Conservation (phyloP, 2,113 vertebrate genomes). For the Xyrauchen texanus region DNA sequence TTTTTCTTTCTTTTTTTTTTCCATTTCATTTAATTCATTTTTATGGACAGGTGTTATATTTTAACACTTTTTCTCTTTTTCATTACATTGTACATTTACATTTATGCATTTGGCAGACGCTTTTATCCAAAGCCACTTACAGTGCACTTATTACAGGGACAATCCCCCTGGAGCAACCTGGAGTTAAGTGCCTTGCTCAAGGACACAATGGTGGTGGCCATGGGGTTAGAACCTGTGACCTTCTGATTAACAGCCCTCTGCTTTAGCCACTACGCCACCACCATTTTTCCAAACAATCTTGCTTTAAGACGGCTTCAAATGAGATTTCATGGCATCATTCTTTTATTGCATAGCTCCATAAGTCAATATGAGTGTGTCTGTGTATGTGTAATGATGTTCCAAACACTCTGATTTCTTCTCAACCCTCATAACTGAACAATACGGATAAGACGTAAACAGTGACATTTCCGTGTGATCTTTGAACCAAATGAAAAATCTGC, state of each 20-base stretch:
- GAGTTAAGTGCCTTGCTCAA: too few relatives aligned
- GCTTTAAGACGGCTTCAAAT: slow-evolving; percentile 3
- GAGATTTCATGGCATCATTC: slow-evolving; percentile 22
- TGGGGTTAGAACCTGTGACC: too few relatives aligned
- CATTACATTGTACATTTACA: too few relatives aligned
- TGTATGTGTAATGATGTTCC: background rate
- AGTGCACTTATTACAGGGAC: too few relatives aligned
- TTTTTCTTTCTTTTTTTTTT: too few relatives aligned
- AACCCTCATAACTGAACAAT: background rate
- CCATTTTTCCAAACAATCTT: background rate
- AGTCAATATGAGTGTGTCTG: background rate
- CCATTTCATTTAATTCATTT: slow-evolving; percentile 33
- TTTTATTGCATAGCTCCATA: background rate
- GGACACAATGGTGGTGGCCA: too few relatives aligned
- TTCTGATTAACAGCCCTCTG: too few relatives aligned
- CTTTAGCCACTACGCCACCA: too few relatives aligned
- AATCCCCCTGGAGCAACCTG: too few relatives aligned
- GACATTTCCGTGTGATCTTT: background rate
- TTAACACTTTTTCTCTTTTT: slow-evolving; percentile 7
- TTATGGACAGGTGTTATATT: slow-evolving; percentile 24
- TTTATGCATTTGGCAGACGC: too few relatives aligned
- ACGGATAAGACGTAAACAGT: background rate
- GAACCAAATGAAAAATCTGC: background rate
- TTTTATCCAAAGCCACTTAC: too few relatives aligned
- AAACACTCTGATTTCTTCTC: background rate